Conservation (phyloP, 2,113 vertebrate genomes). For the Oryzias celebensis region DNA sequence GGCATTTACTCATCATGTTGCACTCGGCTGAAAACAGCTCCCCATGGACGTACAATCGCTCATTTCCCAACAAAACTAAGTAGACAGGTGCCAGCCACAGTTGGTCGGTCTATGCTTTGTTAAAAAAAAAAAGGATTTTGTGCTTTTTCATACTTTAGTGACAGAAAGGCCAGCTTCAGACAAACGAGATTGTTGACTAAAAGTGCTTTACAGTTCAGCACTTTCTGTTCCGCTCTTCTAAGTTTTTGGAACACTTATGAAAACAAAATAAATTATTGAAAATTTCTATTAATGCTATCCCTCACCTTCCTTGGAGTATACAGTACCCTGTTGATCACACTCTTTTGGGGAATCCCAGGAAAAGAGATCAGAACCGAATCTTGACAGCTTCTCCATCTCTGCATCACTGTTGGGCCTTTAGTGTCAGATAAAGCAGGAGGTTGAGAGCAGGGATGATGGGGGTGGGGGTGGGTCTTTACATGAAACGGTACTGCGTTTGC, state of each 20-base stretch:
- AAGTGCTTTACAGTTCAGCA: not conserved
- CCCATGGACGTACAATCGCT: not conserved
- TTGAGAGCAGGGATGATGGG: slow-evolving; percentile 14
- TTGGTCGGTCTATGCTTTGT: not conserved
- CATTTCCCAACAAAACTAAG: not conserved
- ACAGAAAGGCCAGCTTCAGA: not conserved
- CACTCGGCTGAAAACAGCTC: not conserved
- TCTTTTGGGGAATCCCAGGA: slow-evolving; percentile 16
- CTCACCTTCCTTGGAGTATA: slow-evolving; percentile 4
- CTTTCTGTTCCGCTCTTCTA: not conserved
- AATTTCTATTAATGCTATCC: not conserved
- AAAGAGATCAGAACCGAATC: slow-evolving; percentile 35
- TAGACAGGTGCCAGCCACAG: not conserved
- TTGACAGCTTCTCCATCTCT: slow-evolving; percentile 42
- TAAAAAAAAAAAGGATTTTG: not conserved
- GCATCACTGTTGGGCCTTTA: slow-evolving; percentile 33
- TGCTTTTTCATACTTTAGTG: not conserved
- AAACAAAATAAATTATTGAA: not conserved
- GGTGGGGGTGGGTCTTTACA: slow-evolving; percentile 34
- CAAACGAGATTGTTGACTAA: not conserved
- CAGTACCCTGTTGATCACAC: slow-evolving; percentile 2
- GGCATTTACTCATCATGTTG: not conserved
- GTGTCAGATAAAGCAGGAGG: slow-evolving; percentile 7
- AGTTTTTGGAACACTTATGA: no score
- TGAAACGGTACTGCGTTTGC: slow-evolving; percentile 22